These are phyloP conservation scores for Patiria pectinifera DNA, from an alignment of 53 echinoderm and acorn worm genomes.

Conservation along the genomic window DNA sequence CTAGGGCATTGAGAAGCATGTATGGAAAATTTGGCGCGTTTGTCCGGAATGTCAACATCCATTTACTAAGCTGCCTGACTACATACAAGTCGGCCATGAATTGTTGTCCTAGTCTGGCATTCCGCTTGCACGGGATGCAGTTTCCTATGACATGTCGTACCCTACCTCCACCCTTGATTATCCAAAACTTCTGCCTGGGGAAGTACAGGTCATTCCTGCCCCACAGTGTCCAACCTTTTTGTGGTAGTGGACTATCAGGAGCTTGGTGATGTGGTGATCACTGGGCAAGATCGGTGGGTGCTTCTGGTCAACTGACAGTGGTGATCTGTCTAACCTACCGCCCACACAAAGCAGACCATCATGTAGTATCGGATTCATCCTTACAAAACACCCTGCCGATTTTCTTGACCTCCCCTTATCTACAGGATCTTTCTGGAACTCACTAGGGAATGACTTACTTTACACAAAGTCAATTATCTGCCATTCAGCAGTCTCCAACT, in stretches of 20 bases:
- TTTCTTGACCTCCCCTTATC: not conserved
- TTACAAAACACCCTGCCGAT: not conserved
- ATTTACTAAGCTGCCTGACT: no score
- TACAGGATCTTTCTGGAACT: not conserved
- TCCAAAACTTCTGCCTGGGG: slow-evolving; percentile 60
- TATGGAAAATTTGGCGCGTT: no score
- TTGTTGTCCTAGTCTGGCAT: slow-evolving; percentile 39
- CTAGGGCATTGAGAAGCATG: no score
- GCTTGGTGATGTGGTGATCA: slow-evolving; percentile 43
- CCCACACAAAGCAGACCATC: slow-evolving; percentile 59
- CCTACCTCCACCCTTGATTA: slow-evolving; percentile 43
- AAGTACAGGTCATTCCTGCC: slow-evolving; percentile 55
- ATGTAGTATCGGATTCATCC: slow-evolving; percentile 15
- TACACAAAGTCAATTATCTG: no score
- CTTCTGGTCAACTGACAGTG: slow-evolving; percentile 23
- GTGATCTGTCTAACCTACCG: slow-evolving; percentile 47
- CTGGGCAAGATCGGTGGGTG: slow-evolving; percentile 56
- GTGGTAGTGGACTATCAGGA: slow-evolving; percentile 22
- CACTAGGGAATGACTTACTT: slow-evolving; percentile 44
- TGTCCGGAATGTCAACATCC: no score
- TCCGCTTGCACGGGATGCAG: slow-evolving; percentile 60
- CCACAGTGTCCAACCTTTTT: slow-evolving; percentile 64
- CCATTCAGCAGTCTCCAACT: slow-evolving; percentile 42
- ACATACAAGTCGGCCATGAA: slow-evolving; percentile 67
- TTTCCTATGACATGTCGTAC: slow-evolving; percentile 54